phyloP scores from a whole-genome alignment of 2,888 invertebrate genomes.

The Ochlodes sylvanus region DNA sequence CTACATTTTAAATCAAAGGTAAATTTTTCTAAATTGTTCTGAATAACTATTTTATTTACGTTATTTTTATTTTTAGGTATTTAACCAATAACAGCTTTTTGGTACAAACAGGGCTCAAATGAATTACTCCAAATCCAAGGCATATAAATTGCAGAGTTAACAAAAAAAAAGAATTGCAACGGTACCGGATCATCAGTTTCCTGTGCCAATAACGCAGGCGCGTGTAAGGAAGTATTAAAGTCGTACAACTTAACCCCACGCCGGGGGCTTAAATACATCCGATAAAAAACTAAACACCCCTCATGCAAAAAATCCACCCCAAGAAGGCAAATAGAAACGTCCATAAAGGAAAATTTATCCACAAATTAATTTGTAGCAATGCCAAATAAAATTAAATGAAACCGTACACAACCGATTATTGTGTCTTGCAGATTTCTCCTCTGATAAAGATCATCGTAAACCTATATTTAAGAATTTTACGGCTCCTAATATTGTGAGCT shows the following conservation, averaged over 20 bases:
- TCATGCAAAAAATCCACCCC: constrained; percentile 63
- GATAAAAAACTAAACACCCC: constrained; percentile 83
- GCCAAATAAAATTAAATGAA: constrained; percentile 68
- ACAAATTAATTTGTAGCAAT: constrained; percentile 80
- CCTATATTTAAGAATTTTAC: constrained; percentile 3
- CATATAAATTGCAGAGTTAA: constrained; percentile 24
- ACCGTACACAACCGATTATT: constrained; percentile 18
- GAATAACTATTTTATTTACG: too few species aligned
- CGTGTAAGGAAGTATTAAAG: constrained; percentile 79
- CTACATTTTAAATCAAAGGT: too few species aligned
- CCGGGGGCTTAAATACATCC: constrained; percentile 77
- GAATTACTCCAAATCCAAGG: neutral
- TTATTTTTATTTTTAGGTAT: too few species aligned
- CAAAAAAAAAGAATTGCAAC: constrained; percentile 35
- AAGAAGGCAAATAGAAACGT: constrained; percentile 66
- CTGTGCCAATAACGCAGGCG: constrained; percentile 45
- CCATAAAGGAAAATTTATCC: constrained; percentile 83
- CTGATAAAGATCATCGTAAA: neutral
- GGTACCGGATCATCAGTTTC: constrained; percentile 36
- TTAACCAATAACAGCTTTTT: neutral
- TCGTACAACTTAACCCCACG: constrained; percentile 77
- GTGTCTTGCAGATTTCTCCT: constrained; percentile 1
- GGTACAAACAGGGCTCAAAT: neutral
- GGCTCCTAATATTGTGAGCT: constrained; percentile 3
- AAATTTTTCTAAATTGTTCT: too few species aligned